Conservation (phyloP, 1,140 invertebrate genomes). For the Diabrotica undecimpunctata region DNA sequence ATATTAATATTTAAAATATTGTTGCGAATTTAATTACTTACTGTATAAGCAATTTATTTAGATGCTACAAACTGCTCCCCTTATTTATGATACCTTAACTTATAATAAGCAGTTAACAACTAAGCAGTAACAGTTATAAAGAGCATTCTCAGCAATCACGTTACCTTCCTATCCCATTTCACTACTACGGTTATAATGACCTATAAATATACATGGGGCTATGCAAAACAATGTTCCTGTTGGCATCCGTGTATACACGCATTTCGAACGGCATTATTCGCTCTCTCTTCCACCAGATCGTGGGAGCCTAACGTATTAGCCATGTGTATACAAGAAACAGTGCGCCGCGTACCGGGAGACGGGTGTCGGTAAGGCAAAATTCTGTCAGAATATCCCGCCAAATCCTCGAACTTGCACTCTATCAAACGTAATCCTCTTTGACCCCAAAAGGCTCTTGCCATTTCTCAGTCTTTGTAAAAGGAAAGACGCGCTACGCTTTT, state of each 20-base stretch:
- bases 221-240: neutral
- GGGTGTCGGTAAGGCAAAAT: constrained; percentile 19
- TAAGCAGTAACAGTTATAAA: too few relatives aligned
- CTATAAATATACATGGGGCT: constrained; percentile 12
- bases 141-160: too few relatives aligned
- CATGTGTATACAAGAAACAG: constrained; percentile 29
- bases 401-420: constrained; percentile 37
- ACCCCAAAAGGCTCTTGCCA: constrained; percentile 36
- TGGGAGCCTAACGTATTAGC: constrained; percentile 36
- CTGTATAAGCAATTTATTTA: too few relatives aligned
- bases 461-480: constrained; percentile 32
- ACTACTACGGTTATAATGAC: constrained; percentile 6
- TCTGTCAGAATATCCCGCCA: constrained; percentile 28
- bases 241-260: neutral
- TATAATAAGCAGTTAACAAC: too few relatives aligned
- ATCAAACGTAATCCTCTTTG: constrained; percentile 37
- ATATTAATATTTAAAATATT: too few relatives aligned
- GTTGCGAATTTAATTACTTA: too few relatives aligned
- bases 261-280: neutral
- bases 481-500: neutral
- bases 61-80: too few relatives aligned
- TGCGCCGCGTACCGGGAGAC: neutral
- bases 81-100: too few relatives aligned
- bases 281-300: constrained; percentile 17
- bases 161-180: too few relatives aligned